Conservation (phyloP, 2,888 invertebrate species). For the Pecten maximus region DNA sequence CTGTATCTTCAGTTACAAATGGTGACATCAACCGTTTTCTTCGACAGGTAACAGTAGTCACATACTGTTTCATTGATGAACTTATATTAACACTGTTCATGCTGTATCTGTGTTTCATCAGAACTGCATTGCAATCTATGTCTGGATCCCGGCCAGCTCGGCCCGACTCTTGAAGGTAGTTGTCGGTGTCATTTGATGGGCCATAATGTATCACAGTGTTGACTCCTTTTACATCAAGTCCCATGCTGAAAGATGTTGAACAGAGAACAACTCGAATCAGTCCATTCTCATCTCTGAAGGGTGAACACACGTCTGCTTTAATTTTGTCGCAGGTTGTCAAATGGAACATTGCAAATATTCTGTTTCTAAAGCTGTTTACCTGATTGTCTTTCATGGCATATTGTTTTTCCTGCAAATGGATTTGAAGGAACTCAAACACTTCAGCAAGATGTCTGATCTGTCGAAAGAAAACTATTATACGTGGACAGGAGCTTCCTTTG, state of each 20-base stretch:
- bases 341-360: constrained; percentile 52
- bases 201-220: constrained; percentile 55
- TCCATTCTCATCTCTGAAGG: constrained; percentile 49
- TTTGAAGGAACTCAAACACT: constrained; percentile 48
- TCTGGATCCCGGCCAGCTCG: constrained; percentile 48
- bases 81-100: constrained; percentile 48
- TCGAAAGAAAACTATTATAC: too few relatives aligned
- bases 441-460: constrained; percentile 51
- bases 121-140: constrained; percentile 42
- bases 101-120: constrained; percentile 46
- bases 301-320: constrained; percentile 46
- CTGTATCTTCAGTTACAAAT: background rate
- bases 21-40: constrained; percentile 22
- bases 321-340: constrained; percentile 52
- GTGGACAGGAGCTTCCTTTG: too few relatives aligned
- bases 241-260: constrained; percentile 56
- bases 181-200: constrained; percentile 51
- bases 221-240: constrained; percentile 55
- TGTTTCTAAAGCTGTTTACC: constrained; percentile 45
- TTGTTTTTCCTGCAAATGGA: constrained; percentile 19
- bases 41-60: background rate
- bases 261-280: constrained; percentile 54
- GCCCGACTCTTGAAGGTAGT: constrained; percentile 55
- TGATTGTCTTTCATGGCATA: constrained; percentile 42
- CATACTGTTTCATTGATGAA: constrained; percentile 45